These are phyloP conservation scores for Phyto melanocephala DNA, from an alignment of 2,888 invertebrate species.

Conservation along the genomic window DNA sequence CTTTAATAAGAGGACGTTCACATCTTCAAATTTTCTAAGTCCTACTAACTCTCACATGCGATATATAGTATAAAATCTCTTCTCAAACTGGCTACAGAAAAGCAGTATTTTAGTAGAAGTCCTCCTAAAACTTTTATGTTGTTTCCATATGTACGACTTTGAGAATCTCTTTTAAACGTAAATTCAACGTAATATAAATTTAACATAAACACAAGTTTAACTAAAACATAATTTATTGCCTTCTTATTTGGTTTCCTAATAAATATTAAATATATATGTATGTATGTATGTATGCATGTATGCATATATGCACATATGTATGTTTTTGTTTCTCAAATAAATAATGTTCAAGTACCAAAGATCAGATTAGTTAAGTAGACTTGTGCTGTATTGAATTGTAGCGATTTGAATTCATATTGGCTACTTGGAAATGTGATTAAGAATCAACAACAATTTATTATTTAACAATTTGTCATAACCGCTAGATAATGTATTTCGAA, in stretches of 20 bases:
- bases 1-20: no score
- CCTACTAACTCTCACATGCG: no score
- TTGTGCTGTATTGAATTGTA: not conserved
- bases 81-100: no score
- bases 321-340: not conserved
- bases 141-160: no score
- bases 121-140: no score
- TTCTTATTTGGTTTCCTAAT: not conserved
- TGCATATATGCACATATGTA: no score
- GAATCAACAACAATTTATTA: constrained; percentile 50
- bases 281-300: no score
- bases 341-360: constrained; percentile 39
- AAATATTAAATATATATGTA: not conserved
- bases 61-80: no score
- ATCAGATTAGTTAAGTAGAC: constrained; percentile 43
- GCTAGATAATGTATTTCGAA: constrained; percentile 22
- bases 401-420: constrained; percentile 23
- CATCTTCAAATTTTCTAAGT: no score
- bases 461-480: constrained; percentile 51
- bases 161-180: no score
- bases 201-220: constrained; percentile 1
- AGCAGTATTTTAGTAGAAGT: no score
- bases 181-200: not conserved
- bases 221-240: constrained; percentile 10
- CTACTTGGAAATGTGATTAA: constrained; percentile 34